Conservation (phyloP, 2,113 vertebrate genomes). For the Peromyscus polionotus region DNA sequence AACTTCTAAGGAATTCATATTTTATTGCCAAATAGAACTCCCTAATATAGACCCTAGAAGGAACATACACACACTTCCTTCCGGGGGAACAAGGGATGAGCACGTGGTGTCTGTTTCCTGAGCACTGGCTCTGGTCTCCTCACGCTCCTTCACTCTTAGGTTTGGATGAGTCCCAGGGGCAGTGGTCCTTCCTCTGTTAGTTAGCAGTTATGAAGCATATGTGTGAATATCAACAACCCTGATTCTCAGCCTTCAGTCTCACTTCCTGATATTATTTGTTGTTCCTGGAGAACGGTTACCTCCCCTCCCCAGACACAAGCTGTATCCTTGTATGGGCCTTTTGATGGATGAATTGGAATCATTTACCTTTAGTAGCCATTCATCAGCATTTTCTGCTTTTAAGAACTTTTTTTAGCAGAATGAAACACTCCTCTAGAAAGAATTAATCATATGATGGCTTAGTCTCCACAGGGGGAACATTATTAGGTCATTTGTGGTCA, state of each 20-base stretch:
- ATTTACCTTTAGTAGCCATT: neutral
- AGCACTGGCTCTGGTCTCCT: neutral
- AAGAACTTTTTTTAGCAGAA: neutral
- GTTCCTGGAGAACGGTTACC: neutral
- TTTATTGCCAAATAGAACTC: neutral
- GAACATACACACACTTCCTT: neutral
- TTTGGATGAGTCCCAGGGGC: neutral
- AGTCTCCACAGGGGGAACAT: slow-evolving; percentile 3
- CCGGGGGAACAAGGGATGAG: too few species aligned
- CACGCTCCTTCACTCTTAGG: neutral
- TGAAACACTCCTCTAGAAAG: slow-evolving; percentile 28
- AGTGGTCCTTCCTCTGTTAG: neutral
- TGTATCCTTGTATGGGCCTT: neutral
- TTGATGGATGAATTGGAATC: neutral
- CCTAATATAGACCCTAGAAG: neutral
- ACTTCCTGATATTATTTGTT: neutral
- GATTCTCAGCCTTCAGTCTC: neutral
- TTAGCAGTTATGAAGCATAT: neutral
- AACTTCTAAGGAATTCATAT: slow-evolving; percentile 35
- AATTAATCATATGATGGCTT: slow-evolving; percentile 32
- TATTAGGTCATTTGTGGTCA: neutral
- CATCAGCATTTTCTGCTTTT: slow-evolving; percentile 23
- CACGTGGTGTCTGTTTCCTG: neutral
- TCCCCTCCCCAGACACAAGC: neutral
- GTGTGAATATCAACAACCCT: neutral